A percentile compares a stretch with the other conserved stretches of the same genome.
These are phyloP conservation scores for Caenorhabditis wallacei DNA, from an alignment of 2,888 invertebrate genomes.

Conservation along the genomic window DNA sequence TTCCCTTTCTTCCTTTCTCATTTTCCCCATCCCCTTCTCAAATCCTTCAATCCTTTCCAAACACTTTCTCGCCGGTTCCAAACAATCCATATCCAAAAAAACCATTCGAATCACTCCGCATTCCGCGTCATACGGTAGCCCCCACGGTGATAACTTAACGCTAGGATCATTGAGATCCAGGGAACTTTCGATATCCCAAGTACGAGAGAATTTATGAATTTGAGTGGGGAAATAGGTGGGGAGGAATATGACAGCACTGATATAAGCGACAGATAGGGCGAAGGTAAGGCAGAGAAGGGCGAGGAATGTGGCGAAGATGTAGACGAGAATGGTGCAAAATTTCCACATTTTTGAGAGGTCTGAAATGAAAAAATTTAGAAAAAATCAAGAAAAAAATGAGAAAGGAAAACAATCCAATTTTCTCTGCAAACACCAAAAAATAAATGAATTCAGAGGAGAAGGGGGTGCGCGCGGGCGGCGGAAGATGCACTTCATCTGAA, in stretches of 20 bases:
- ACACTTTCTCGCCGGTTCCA: constrained; percentile 22
- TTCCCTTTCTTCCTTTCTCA: background rate
- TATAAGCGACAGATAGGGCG: constrained; percentile 9
- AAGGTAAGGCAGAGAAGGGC: background rate
- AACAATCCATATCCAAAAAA: constrained; percentile 18
- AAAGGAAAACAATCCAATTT: constrained; percentile 1
- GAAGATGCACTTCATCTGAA: constrained; percentile 15
- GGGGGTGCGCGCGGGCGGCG: background rate
- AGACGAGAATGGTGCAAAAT: background rate
- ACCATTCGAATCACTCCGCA: constrained; percentile 20
- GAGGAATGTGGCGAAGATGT: background rate
- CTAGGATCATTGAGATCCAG: constrained; percentile 1
- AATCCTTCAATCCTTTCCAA: background rate
- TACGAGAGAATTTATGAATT: constrained; percentile 12
- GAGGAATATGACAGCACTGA: constrained; percentile 6
- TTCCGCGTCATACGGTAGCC: constrained; percentile 21
- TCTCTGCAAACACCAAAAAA: background rate
- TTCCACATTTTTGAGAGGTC: constrained; percentile 10
- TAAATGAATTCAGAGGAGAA: constrained; percentile 20
- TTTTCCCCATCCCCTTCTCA: background rate
- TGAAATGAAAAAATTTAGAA: constrained; percentile 5
- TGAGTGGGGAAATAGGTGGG: constrained; percentile 2
- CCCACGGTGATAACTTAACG: constrained; percentile 16
- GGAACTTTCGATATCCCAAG: background rate
- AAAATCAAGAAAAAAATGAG: background rate